Evolutionary conservation across 2,797 vertebrate genomes (phyloP).

Genomic region (Lacerta viridis): DNA sequence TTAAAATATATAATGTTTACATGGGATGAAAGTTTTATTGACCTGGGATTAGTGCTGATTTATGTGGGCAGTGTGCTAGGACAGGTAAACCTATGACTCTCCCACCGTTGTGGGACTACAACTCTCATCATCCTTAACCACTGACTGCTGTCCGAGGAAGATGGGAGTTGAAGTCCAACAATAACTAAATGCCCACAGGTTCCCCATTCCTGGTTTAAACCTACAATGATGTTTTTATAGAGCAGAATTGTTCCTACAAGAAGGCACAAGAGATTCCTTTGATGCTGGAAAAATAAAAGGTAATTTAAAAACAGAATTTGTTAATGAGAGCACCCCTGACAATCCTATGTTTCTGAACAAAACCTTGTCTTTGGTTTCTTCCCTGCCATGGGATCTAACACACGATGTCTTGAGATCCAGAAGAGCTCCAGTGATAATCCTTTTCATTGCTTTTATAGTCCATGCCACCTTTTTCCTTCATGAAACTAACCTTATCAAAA

Average conservation of each 20-base stretch:
- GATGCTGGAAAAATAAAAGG: not conserved
- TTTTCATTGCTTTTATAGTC: not conserved
- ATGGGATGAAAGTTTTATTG: not conserved
- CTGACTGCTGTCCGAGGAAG: no score
- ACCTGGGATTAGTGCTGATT: not conserved
- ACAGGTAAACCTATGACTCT: no score
- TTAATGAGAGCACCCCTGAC: not conserved
- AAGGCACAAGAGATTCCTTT: not conserved
- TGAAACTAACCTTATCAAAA: not conserved
- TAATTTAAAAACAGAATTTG: not conserved
- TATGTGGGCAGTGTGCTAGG: not conserved
- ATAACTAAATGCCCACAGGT: no score
- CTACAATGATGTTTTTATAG: not conserved
- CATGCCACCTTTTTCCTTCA: not conserved
- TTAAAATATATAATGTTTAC: not conserved
- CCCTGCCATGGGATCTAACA: not conserved
- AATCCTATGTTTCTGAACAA: not conserved
- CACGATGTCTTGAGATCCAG: not conserved
- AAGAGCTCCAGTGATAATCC: not conserved
- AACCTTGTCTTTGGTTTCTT: not conserved
- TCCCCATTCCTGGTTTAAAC: not conserved
- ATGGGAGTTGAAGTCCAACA: no score
- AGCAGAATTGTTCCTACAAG: not conserved
- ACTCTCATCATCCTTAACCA: no score
- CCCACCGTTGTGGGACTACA: no score